phyloP scores from a whole-genome alignment of 2,888 invertebrate species.

The Lymantria dispar region DNA sequence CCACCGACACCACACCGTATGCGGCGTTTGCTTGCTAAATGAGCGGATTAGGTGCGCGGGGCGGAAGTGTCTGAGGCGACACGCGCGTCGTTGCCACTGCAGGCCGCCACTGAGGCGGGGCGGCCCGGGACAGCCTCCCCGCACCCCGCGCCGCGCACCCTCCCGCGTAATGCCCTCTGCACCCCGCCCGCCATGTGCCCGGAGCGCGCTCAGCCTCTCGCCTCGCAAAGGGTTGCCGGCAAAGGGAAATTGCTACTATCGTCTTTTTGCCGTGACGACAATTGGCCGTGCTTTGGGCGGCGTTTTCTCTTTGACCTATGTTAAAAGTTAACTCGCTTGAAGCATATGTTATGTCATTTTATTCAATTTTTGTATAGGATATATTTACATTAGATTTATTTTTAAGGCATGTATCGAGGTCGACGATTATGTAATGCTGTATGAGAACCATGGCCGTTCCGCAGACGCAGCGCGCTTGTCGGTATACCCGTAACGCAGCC shows the following conservation, averaged over 20 bases:
- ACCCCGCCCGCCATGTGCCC: constrained; percentile 67
- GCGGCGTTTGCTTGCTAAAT: constrained; percentile 76
- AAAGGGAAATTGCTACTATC: constrained; percentile 68
- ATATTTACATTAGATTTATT: constrained; percentile 23
- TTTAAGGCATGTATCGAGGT: constrained; percentile 41
- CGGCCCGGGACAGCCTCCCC: constrained; percentile 72
- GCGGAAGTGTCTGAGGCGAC: constrained; percentile 78
- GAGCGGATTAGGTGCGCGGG: constrained; percentile 74
- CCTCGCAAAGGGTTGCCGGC: constrained; percentile 76
- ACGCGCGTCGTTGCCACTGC: constrained; percentile 80
- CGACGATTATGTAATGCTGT: constrained; percentile 53
- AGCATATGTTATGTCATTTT: constrained; percentile 23
- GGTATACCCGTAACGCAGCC: constrained; percentile 71
- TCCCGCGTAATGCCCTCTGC: constrained; percentile 39
- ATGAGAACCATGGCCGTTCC: constrained; percentile 49
- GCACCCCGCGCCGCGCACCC: constrained; percentile 47
- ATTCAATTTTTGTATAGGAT: constrained; percentile 11
- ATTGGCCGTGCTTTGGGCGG: constrained; percentile 55
- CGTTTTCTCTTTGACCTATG: constrained; percentile 46
- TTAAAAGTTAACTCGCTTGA: constrained; percentile 17
- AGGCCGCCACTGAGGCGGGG: constrained; percentile 81
- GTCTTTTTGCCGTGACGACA: constrained; percentile 62
- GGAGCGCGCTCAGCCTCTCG: constrained; percentile 59
- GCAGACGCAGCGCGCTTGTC: constrained; percentile 59
- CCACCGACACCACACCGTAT: constrained; percentile 69